Evolutionary conservation across 1,140 invertebrate species (phyloP), one percentile per base, ranked within the genome.

Genomic region (Ladona fulva): DNA sequence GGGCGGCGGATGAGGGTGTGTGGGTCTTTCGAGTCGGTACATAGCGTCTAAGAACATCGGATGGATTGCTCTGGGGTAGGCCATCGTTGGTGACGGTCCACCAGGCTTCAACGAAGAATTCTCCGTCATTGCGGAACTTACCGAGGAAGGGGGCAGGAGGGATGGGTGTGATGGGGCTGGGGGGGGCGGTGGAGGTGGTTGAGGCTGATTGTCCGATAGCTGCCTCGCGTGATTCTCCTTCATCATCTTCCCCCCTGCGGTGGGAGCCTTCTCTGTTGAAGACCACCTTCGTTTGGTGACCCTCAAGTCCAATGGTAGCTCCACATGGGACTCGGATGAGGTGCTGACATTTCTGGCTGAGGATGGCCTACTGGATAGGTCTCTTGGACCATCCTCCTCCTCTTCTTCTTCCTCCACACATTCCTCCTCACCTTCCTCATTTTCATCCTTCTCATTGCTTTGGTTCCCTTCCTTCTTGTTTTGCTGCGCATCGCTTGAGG

Each of bases 11-110:
- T n/a, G n/a, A n/a, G n/a, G n/a, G 77, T 82, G 80, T 77, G 81
- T 79, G 75, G 86, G 82, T 81, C 84, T 76, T 79, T 87, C 81
- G 0, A 87, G 85, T 37, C 91, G 87, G 79, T 93, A 93, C 86
- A 93, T 89, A 0, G 91, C 89, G 79, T 92, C 92, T 19, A 94
- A 84, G 42, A 94, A 86, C 85, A 93, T 89, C 0, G 93, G 93
- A 82, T 94, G 92, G 16, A 93, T 90, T 0, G 92, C 91, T 82
- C 90, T 86, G 0, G 93, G 92, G 80, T 93, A 94, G 0, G 91
- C 91, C 88, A 94, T 90, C n/a, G 89, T 87, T 19, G 88, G 89
- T 37, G 81, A 79, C 73, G 80, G 76, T 12, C 42, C 42, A 14
- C 75, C 79, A 52, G 81, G 86, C 84, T 73, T 85, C 84, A 22